Evolutionary conservation across 2,888 invertebrate genomes (phyloP).

Genomic region (Hydroisotoma schaefferi): DNA sequence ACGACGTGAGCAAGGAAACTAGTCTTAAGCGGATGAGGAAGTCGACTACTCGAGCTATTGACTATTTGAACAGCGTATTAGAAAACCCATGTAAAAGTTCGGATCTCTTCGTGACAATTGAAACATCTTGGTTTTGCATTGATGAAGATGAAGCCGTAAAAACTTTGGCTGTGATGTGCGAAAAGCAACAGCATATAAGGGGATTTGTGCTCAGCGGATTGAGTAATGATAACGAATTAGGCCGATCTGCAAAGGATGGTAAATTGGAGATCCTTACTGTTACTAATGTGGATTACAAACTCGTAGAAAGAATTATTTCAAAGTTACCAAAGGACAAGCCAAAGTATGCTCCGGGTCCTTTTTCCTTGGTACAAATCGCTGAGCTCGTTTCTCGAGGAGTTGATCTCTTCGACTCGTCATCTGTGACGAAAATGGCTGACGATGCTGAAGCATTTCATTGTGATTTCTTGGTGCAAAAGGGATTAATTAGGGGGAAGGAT

Average conservation of each 20-base stretch:
- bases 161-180: slow-evolving; percentile 56
- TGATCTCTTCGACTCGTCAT: slow-evolving; percentile 85
- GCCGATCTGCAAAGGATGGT: slow-evolving; percentile 62
- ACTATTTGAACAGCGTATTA: slow-evolving; percentile 20
- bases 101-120: slow-evolving; percentile 53
- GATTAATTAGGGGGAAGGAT: background rate
- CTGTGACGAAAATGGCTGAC: slow-evolving; percentile 68
- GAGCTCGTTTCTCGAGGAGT: slow-evolving; percentile 71
- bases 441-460: slow-evolving; percentile 67
- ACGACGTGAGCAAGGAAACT: slow-evolving; percentile 32
- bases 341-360: slow-evolving; percentile 71
- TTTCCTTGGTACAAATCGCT: slow-evolving; percentile 69
- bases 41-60: slow-evolving; percentile 30
- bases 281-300: slow-evolving; percentile 55
- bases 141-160: slow-evolving; percentile 65
- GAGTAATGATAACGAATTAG: slow-evolving; percentile 53
- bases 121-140: slow-evolving; percentile 68
- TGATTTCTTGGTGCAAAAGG: slow-evolving; percentile 41
- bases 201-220: slow-evolving; percentile 82
- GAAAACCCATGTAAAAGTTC: background rate
- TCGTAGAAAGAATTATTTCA: slow-evolving; percentile 56
- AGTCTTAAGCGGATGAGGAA: slow-evolving; percentile 37
- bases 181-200: slow-evolving; percentile 56
- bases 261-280: slow-evolving; percentile 55
- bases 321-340: slow-evolving; percentile 66